Evolutionary conservation across 2,888 invertebrate genomes (phyloP), one percentile per base, ranked within the genome.

Genomic region (Agriopis leucophaearia): DNA sequence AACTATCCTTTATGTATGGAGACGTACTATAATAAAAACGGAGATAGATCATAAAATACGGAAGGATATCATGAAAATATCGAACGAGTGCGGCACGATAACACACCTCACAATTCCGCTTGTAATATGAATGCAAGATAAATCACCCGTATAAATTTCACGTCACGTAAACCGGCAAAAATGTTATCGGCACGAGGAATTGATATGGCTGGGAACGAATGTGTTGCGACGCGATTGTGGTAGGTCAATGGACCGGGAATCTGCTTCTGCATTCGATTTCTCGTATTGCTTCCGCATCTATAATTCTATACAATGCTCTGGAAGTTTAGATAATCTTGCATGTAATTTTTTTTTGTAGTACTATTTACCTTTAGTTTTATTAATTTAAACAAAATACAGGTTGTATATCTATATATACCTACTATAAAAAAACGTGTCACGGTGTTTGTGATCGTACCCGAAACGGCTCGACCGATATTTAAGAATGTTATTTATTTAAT

Each of bases 61-160:
- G 83, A 81, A 83, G 84, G 84, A 79, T 81, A 82, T 79, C 76
- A 78, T 80, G 78, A 81, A 84, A 86, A 84, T 86, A 86, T 83
- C 82, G 84, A 78, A 79, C 80, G 73, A 76, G 79, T 81, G 80
- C 81, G 81, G 84, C 76, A 84, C 79, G 91, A 90, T 91, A 92
- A 88, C 86, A 85, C 86, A 89, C 88, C 88, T 88, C 87, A 84
- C 88, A 90, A 90, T 89, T 90, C 88, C 81, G 84, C 86, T 82
- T 84, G 86, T 89, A 88, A 92, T 90, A 88, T 88, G 92, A 92
- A 91, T 90, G 87, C 86, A 86, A 88, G 91, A 93, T 91, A 91
- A 92, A 93, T 93, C 88, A 87, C 83, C 85, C 87, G 88, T 88
- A 92, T 92, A 89, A 92, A 92, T 92, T 92, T 89, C 89, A 81